Evolutionary conservation across 2,797 vertebrate species (phyloP).

Genomic region (Poeciliopsis turneri): DNA sequence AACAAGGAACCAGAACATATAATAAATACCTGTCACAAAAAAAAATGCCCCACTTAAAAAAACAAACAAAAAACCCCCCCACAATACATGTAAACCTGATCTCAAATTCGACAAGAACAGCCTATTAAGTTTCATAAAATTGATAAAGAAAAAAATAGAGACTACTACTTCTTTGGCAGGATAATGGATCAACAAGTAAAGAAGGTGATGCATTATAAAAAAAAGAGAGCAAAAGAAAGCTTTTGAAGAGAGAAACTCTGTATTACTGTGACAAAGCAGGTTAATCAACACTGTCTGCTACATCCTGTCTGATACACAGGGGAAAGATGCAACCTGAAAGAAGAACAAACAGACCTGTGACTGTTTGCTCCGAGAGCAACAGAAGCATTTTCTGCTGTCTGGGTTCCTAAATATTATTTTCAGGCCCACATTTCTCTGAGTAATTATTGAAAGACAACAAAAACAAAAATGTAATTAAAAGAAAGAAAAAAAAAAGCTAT

Average conservation of each 20-base stretch:
- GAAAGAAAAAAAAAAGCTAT: not conserved
- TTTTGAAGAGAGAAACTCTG: conserved; percentile 4
- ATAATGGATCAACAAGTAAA: not conserved
- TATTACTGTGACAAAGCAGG: conserved; percentile 6
- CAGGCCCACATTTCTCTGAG: not conserved
- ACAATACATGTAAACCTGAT: conserved; percentile 25
- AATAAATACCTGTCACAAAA: not conserved
- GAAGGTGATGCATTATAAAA: not conserved
- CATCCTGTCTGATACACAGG: conserved; percentile 22
- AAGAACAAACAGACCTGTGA: conserved; percentile 27
- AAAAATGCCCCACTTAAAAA: conserved; percentile 1
- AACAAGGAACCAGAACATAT: not conserved
- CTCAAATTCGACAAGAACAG: conserved; percentile 40
- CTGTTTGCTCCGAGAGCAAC: conserved; percentile 22
- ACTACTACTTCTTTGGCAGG: not conserved
- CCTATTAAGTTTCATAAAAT: conserved; percentile 43
- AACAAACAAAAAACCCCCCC: conserved; percentile 9
- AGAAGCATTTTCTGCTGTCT: conserved; percentile 8
- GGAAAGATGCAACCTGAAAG: conserved; percentile 8
- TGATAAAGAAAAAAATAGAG: conserved; percentile 18
- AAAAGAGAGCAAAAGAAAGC: not conserved
- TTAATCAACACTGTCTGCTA: conserved; percentile 37
- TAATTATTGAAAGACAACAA: not conserved
- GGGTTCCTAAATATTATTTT: not conserved
- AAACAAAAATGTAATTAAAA: not conserved